These are phyloP conservation scores for Drosophila mulleri DNA, from an alignment of 2,888 invertebrate genomes.

Conservation along the genomic window DNA sequence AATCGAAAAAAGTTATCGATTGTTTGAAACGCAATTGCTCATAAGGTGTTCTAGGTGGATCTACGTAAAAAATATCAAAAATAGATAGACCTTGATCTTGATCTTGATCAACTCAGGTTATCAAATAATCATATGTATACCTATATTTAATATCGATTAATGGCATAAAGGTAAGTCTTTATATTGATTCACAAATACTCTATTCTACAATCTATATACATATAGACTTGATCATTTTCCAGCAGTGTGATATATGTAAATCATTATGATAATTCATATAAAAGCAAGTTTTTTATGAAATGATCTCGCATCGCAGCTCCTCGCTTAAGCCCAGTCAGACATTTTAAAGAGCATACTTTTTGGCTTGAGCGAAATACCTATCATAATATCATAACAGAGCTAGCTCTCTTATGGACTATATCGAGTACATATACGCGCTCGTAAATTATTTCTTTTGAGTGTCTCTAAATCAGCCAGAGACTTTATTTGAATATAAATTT, in stretches of 20 bases:
- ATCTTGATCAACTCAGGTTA: neutral
- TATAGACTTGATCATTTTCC: too few relatives aligned
- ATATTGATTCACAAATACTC: neutral
- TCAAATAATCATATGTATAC: neutral
- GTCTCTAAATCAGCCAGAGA: neutral
- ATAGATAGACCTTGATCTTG: neutral
- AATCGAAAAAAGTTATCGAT: neutral
- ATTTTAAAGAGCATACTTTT: constrained; percentile 17
- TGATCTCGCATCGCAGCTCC: neutral
- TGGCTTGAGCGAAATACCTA: neutral
- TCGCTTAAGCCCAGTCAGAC: neutral
- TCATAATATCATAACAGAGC: neutral
- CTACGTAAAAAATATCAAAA: too few relatives aligned
- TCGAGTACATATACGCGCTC: too few relatives aligned
- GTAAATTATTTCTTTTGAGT: neutral
- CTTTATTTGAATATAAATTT: constrained; percentile 8
- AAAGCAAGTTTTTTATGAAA: neutral
- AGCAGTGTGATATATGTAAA: too few relatives aligned
- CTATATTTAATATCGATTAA: neutral
- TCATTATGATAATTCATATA: neutral
- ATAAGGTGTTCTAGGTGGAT: neutral
- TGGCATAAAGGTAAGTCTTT: neutral
- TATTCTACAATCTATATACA: neutral
- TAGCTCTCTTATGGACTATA: neutral
- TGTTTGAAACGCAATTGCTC: neutral